A percentile compares a stretch with the other conserved stretches of the same genome.
These are phyloP conservation scores for Dicyrtoma fusca DNA, from an alignment of 2,888 invertebrate species.

Conservation along the genomic window DNA sequence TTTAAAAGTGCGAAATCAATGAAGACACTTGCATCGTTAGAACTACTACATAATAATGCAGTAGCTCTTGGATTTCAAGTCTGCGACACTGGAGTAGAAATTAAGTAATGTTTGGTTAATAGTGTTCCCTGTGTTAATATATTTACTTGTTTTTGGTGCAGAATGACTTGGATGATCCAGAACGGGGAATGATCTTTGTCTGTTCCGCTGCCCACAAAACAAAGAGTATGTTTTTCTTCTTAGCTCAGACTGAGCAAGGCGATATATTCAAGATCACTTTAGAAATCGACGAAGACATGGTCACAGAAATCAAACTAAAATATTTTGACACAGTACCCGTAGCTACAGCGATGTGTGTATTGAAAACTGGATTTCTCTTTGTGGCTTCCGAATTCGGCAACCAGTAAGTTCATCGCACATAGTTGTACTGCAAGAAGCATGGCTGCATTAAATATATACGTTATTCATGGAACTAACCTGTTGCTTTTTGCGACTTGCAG, in stretches of 20 bases:
- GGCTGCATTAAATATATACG: slow-evolving; percentile 55
- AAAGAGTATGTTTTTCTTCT: slow-evolving; percentile 98
- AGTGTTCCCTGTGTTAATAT: no score
- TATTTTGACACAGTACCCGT: slow-evolving; percentile 99
- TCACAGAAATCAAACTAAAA: slow-evolving; percentile 96
- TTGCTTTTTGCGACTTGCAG: slow-evolving; percentile 65
- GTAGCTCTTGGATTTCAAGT: slow-evolving; percentile 50
- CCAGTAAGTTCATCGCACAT: slow-evolving; percentile 84
- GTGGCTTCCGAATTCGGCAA: slow-evolving; percentile 99
- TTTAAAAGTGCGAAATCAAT: slow-evolving; percentile 50
- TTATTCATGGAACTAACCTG: slow-evolving; percentile 5
- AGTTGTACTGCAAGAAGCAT: no score
- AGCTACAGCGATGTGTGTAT: slow-evolving; percentile 93
- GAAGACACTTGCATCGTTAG: slow-evolving; percentile 52
- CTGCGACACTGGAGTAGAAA: slow-evolving; percentile 39
- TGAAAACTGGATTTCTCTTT: slow-evolving; percentile 98
- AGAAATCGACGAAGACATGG: slow-evolving; percentile 97
- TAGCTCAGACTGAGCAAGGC: slow-evolving; percentile 98
- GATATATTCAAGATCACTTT: slow-evolving; percentile 96
- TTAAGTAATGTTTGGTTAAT: not conserved
- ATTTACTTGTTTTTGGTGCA: slow-evolving; percentile 15
- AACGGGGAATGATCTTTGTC: slow-evolving; percentile 98
- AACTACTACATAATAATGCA: slow-evolving; percentile 40
- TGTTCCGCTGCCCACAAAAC: slow-evolving; percentile 99
- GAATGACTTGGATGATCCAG: slow-evolving; percentile 85